Conservation (phyloP, 2,888 invertebrate genomes). For the Drosophila neutralis region DNA sequence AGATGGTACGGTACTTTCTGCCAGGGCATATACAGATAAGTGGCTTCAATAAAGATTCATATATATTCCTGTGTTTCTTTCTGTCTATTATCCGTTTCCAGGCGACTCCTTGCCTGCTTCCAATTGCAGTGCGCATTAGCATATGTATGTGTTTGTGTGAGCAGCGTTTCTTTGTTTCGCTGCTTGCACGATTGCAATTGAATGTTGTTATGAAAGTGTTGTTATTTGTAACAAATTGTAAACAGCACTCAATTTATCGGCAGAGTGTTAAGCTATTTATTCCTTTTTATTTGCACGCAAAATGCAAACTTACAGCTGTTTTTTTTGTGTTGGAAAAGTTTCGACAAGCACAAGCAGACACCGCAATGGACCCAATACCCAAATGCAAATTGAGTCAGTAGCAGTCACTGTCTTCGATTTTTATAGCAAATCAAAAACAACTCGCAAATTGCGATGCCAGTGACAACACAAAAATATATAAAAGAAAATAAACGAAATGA, state of each 20-base stretch:
- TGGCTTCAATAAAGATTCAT: neutral
- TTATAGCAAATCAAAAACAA: conserved; percentile 37
- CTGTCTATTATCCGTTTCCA: neutral
- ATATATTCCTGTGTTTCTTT: conserved; percentile 11
- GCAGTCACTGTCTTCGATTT: conserved; percentile 16
- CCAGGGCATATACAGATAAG: neutral
- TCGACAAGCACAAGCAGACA: neutral
- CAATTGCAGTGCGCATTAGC: conserved; percentile 9
- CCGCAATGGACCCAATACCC: conserved; percentile 1
- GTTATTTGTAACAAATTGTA: conserved; percentile 9
- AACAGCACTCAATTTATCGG: conserved; percentile 24
- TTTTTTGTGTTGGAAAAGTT: neutral
- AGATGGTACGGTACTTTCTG: neutral
- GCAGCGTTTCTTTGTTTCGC: conserved; percentile 60
- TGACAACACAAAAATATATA: conserved; percentile 27
- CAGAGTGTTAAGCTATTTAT: conserved; percentile 21
- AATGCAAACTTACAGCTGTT: conserved; percentile 34
- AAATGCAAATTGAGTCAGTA: conserved; percentile 2
- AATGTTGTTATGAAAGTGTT: conserved; percentile 16
- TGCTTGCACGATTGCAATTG: conserved; percentile 11
- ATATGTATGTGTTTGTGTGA: conserved; percentile 12
- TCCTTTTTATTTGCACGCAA: conserved; percentile 1
- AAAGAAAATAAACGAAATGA: conserved; percentile 21
- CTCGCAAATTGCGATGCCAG: conserved; percentile 37
- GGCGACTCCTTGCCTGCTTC: conserved; percentile 19